Evolutionary conservation across 2,888 invertebrate genomes (phyloP).

Genomic region (Lycocerus yunnanus): DNA sequence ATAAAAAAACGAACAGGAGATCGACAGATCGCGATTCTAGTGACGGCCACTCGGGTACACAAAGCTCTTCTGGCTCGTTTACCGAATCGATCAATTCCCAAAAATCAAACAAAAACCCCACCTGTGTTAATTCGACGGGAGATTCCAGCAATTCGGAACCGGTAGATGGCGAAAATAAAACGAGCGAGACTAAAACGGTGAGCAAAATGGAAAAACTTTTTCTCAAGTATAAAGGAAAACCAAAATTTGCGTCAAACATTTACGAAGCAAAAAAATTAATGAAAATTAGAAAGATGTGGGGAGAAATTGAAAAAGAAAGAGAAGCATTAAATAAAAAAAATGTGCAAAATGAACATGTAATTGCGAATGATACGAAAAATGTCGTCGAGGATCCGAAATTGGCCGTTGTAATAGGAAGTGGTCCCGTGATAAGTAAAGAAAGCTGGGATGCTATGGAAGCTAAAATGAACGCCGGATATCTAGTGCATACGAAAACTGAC

Average conservation of each 20-base stretch:
- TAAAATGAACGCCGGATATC: constrained; percentile 45
- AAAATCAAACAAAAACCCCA: constrained; percentile 39
- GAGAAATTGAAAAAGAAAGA: constrained; percentile 62
- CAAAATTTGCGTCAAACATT: constrained; percentile 70
- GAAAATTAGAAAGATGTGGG: constrained; percentile 68
- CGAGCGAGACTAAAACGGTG: constrained; percentile 7
- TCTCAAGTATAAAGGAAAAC: constrained; percentile 60
- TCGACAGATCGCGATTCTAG: constrained; percentile 82
- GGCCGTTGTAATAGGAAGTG: background rate
- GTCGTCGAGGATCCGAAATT: background rate
- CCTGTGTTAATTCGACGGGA: constrained; percentile 39
- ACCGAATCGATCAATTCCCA: constrained; percentile 42
- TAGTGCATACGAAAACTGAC: constrained; percentile 39
- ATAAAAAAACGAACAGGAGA: constrained; percentile 67
- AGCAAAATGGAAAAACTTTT: background rate
- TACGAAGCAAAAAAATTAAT: constrained; percentile 68
- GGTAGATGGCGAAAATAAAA: constrained; percentile 26
- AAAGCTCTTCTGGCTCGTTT: constrained; percentile 53
- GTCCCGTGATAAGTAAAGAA: constrained; percentile 48
- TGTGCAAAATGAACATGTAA: background rate
- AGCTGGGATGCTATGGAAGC: constrained; percentile 54
- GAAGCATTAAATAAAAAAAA: constrained; percentile 30
- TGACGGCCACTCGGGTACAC: constrained; percentile 64
- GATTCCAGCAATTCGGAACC: constrained; percentile 51
- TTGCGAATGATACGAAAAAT: background rate